Percentiles rank a stretch among this genome's conserved stretches.
Conservation (phyloP, 2,113 vertebrate species). For the Microcebus griseorufus region DNA sequence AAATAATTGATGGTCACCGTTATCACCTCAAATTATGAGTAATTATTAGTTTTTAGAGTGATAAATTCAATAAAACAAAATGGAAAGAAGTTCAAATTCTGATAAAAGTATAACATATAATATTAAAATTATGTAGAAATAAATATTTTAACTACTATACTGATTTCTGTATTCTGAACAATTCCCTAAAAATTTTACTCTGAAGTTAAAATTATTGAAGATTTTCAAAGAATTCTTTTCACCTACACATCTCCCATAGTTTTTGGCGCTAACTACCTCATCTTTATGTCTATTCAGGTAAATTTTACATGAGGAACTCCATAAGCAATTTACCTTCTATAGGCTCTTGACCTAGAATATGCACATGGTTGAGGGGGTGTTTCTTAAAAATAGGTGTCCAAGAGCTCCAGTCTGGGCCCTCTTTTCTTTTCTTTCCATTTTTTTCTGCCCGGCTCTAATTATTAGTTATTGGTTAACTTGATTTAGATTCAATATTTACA, state of each 20-base stretch:
- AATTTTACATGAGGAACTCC: conserved; percentile 17
- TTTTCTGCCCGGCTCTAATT: not conserved
- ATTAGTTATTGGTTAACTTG: not conserved
- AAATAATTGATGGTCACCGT: not conserved
- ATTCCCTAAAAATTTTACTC: not conserved
- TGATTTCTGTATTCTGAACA: conserved; percentile 1
- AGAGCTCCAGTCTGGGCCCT: not conserved
- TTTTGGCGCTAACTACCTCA: not conserved
- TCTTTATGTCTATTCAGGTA: not conserved
- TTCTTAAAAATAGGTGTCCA: not conserved
- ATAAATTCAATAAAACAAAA: conserved; percentile 14
- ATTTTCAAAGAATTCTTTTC: not conserved
- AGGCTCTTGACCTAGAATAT: not conserved
- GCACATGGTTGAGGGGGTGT: not conserved
- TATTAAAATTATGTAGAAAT: not conserved
- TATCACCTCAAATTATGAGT: not conserved
- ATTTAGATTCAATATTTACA: not conserved
- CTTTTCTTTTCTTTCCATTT: not conserved
- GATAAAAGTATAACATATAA: not conserved
- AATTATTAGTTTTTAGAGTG: not conserved
- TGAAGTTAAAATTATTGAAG: not conserved
- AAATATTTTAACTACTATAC: not conserved
- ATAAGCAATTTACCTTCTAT: not conserved
- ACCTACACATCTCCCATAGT: not conserved
- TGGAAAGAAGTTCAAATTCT: not conserved